phyloP scores from a whole-genome alignment of 2,888 invertebrate genomes.

The Idaea aversata region DNA sequence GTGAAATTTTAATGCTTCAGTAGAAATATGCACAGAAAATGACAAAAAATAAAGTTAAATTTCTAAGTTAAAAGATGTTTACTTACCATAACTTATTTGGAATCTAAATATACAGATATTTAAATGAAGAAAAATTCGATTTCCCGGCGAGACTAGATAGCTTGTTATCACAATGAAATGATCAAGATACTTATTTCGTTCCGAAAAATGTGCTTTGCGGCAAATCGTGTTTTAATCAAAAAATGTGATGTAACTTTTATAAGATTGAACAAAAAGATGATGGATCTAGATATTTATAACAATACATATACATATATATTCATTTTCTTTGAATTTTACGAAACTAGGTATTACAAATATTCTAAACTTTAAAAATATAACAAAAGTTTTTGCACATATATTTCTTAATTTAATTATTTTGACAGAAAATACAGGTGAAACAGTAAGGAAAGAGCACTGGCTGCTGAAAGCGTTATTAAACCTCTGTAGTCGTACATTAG shows the following conservation, averaged over 20 bases:
- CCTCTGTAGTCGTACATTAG: not conserved
- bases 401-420: not conserved
- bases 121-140: conserved; percentile 35
- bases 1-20: no score
- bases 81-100: not conserved
- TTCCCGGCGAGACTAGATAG: conserved; percentile 46
- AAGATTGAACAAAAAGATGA: not conserved
- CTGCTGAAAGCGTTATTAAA: not conserved
- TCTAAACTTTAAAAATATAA: not conserved
- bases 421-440: not conserved
- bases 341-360: no score
- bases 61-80: not conserved
- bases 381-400: not conserved
- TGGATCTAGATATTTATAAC: not conserved
- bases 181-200: conserved; percentile 15
- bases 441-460: not conserved
- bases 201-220: conserved; percentile 21
- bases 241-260: not conserved
- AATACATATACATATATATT: no score
- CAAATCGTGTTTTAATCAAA: conserved; percentile 11
- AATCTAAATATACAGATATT: not conserved
- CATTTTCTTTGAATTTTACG: no score
- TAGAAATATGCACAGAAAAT: no score
- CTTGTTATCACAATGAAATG: conserved; percentile 37
- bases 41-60: no score